Base-by-base conservation (phyloP, 2,888 invertebrate genomes). In the Incurvaria masculella region DNA sequence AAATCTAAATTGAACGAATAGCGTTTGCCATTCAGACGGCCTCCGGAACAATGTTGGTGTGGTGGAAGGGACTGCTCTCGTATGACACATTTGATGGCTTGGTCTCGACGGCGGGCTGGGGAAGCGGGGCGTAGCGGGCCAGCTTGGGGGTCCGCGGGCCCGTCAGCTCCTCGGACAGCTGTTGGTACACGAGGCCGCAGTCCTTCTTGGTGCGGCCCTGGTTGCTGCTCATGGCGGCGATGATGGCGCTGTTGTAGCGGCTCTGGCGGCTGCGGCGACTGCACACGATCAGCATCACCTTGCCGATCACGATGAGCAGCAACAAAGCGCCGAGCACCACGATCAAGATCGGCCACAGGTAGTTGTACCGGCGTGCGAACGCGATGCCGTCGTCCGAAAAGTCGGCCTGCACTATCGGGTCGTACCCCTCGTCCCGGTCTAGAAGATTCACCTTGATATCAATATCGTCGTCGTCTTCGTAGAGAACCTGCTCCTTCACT, bases 131-230 rank as follows among this genome's bases (percentile, higher is more conserved):
- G 66, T 84, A 85, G 65, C 84, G 83, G 69, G 79, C 85, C 52
- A 85, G 73, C 64, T 84, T 88, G 44, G 89, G 88, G 59, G 86
- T 84, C 61, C 82, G 74, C 4, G 86, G 84, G 44, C 85, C 85
- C 11, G 81, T 80, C 55, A 89, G 82, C 56, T 91, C 90, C 65
- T 90, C 90, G 11, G 89, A 88, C 47, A 91, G 72, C 55, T 88
- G 89, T 61, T 88, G 87, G 69, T 90, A 91, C 18, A 91, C 87
- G 51, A 89, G 80, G 2, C 87, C 87, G 57, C 86, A 86, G 64
- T 87, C 86, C 60, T 85, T 87, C 74, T 85, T 87, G 40, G 81
- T 75, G 52, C 78, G 76, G 17, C 69, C 63, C 26, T 69, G 68
- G 52, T 72, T 70, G 53, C 82, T 72, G 58, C 76, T 79, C 80